A percentile compares a stretch with the other conserved stretches of the same genome.
Evolutionary conservation across 2,888 invertebrate species (phyloP).

Genomic region (Pardosa pseudoannulata): DNA sequence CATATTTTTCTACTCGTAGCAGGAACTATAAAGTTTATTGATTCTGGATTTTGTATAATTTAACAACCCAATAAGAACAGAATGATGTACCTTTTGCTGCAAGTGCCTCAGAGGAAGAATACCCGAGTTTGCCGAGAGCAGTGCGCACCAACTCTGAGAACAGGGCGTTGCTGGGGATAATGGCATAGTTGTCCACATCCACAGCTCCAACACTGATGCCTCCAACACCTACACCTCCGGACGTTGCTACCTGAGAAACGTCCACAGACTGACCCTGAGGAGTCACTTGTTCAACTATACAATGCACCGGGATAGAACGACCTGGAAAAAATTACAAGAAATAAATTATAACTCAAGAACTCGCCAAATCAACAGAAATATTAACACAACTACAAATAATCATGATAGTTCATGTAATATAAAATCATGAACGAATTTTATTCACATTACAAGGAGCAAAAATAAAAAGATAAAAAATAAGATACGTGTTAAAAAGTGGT

Average conservation of each 20-base stretch:
- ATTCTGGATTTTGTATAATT: no score
- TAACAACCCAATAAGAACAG: no score
- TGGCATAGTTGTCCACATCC: slow-evolving; percentile 96
- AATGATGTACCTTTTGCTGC: slow-evolving; percentile 79
- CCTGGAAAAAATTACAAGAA: slow-evolving; percentile 79
- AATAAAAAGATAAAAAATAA: no score
- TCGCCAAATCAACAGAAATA: no score
- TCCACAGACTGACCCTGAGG: slow-evolving; percentile 74
- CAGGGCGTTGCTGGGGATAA: slow-evolving; percentile 92
- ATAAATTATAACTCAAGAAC: no score
- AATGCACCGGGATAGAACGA: slow-evolving; percentile 94
- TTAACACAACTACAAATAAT: no score
- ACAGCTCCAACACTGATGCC: slow-evolving; percentile 79
- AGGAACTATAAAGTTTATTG: no score
- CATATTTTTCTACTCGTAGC: no score
- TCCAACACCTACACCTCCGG: background rate
- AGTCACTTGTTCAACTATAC: slow-evolving; percentile 87
- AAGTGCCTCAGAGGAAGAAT: slow-evolving; percentile 81
- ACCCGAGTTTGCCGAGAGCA: slow-evolving; percentile 92
- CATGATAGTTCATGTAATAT: no score
- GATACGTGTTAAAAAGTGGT: no score
- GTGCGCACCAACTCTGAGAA: slow-evolving; percentile 93
- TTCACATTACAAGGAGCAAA: no score
- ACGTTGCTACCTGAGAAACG: slow-evolving; percentile 28
- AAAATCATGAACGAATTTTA: no score